Evolutionary conservation across 2,113 vertebrate genomes (phyloP).

Genomic region (Carassius carassius): DNA sequence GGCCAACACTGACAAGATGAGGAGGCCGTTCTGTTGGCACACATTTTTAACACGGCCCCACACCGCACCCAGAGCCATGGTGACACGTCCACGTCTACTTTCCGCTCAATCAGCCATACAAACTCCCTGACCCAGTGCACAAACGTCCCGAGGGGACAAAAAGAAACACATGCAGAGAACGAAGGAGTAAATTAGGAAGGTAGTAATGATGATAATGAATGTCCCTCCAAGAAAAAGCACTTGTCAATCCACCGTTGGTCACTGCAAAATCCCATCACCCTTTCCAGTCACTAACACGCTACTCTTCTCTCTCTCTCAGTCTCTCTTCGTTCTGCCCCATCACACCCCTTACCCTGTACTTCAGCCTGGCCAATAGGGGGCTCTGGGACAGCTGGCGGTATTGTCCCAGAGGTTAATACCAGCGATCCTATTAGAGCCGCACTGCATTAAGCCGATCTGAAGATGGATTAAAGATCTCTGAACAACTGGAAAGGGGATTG

Average conservation of each 20-base stretch:
- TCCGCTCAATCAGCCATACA: constrained; percentile 69
- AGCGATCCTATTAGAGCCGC: constrained; percentile 90
- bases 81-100: constrained; percentile 75
- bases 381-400: constrained; percentile 82
- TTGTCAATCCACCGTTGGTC: constrained; percentile 60
- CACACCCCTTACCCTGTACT: constrained; percentile 68
- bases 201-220: background rate
- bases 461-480: constrained; percentile 91
- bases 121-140: constrained; percentile 24
- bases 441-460: constrained; percentile 85
- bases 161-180: constrained; percentile 17
- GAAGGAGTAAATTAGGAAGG: constrained; percentile 7
- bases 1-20: constrained; percentile 92
- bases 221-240: constrained; percentile 50
- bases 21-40: constrained; percentile 91
- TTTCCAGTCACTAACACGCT: constrained; percentile 45
- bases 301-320: constrained; percentile 27
- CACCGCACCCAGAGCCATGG: constrained; percentile 79
- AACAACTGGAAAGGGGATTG: constrained; percentile 85
- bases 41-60: constrained; percentile 88
- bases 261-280: constrained; percentile 75
- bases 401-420: constrained; percentile 87
- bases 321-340: constrained; percentile 57
- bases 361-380: constrained; percentile 75
- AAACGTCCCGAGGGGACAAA: constrained; percentile 22